These are phyloP conservation scores for Bombus consobrinus DNA, from an alignment of 1,140 invertebrate genomes.

Conservation along the genomic window DNA sequence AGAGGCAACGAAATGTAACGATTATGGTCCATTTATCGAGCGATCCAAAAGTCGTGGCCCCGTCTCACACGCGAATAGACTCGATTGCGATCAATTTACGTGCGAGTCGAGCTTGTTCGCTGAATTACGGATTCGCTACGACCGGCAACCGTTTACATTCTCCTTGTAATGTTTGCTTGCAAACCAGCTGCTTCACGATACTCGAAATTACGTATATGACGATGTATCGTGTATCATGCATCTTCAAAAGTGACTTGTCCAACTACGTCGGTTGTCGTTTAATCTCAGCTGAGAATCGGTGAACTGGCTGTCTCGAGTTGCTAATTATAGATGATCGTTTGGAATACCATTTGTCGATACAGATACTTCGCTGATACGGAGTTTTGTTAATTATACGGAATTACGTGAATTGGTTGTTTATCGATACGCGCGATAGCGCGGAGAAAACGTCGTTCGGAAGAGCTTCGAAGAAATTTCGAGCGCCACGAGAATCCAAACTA, in stretches of 20 bases:
- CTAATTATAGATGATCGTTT: not conserved
- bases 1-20: slow-evolving; percentile 21
- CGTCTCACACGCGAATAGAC: not conserved
- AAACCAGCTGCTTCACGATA: too few species aligned
- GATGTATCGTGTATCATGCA: too few species aligned
- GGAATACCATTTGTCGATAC: not conserved
- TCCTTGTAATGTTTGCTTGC: too few species aligned
- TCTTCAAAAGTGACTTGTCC: too few species aligned
- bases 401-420: not conserved
- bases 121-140: not conserved
- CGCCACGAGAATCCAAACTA: not conserved
- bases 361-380: not conserved
- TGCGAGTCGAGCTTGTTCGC: not conserved
- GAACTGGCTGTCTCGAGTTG: not conserved
- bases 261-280: not conserved
- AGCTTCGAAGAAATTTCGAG: not conserved
- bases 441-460: not conserved
- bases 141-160: too few species aligned
- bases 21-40: slow-evolving; percentile 25
- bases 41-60: slow-evolving; percentile 39
- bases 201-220: too few species aligned
- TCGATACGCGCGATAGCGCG: not conserved
- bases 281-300: not conserved
- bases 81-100: not conserved
- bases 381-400: not conserved